Conservation (phyloP, 2,797 vertebrate species). For the Intellagama lesueurii region DNA sequence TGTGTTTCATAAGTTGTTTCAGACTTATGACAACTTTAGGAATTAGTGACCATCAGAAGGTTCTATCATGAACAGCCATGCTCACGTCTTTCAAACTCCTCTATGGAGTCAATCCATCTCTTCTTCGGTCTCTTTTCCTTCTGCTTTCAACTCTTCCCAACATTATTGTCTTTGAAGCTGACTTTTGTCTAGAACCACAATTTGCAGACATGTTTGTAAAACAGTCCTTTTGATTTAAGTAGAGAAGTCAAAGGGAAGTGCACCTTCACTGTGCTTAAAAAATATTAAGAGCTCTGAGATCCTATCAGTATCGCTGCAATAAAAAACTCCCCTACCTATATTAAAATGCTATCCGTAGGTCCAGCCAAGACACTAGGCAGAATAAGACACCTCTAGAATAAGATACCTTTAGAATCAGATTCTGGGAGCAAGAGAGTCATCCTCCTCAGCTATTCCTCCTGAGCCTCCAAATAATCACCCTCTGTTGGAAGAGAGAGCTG, state of each 20-base stretch:
- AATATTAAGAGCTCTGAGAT: neutral
- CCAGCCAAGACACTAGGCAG: neutral
- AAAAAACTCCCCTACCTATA: neutral
- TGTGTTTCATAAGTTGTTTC: too few species aligned
- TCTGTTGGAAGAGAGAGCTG: neutral
- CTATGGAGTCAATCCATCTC: too few species aligned
- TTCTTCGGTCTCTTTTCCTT: too few species aligned
- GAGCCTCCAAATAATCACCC: neutral
- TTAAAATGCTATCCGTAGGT: neutral
- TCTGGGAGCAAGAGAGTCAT: neutral
- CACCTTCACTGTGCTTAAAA: neutral
- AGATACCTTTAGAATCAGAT: neutral
- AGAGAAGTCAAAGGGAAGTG: neutral
- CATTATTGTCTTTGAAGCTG: too few species aligned
- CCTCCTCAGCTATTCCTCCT: neutral
- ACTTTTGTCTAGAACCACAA: neutral
- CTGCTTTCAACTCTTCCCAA: too few species aligned
- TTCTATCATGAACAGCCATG: too few species aligned
- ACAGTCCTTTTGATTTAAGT: neutral
- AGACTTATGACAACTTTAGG: too few species aligned
- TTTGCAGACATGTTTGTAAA: neutral
- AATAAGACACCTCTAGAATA: neutral
- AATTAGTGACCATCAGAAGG: too few species aligned
- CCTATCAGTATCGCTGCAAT: neutral
- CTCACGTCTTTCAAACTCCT: too few species aligned